Conservation (phyloP, 1,140 invertebrate species). For the Ctenoplectra terminalis region DNA sequence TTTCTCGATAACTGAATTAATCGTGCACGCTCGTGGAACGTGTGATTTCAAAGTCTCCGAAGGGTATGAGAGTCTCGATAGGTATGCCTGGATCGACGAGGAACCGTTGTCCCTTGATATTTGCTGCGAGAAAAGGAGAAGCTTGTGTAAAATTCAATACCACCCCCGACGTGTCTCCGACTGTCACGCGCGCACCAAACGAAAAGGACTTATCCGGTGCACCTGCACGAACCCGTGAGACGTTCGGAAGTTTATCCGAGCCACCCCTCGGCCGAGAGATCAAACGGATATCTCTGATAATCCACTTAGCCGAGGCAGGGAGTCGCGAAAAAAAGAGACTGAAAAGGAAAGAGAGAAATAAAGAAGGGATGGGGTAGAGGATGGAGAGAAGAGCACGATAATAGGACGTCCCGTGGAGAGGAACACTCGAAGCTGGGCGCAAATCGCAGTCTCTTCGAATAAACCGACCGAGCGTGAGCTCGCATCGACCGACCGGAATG, state of each 20-base stretch:
- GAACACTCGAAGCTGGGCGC: conserved; percentile 52
- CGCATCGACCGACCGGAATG: conserved; percentile 50
- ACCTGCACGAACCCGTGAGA: conserved; percentile 56
- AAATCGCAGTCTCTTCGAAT: conserved; percentile 54
- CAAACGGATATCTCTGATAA: conserved; percentile 73
- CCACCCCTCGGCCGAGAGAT: conserved; percentile 57
- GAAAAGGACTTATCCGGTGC: conserved; percentile 55
- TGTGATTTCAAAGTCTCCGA: not conserved
- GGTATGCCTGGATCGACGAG: not conserved
- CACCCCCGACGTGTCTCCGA: conserved; percentile 6
- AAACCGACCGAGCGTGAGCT: conserved; percentile 52
- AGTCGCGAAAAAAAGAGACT: conserved; percentile 43
- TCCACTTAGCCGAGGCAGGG: conserved; percentile 64
- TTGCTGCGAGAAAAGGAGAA: not conserved
- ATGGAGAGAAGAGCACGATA: conserved; percentile 47
- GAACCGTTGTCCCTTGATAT: not conserved
- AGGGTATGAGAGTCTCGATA: not conserved
- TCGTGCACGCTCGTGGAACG: not conserved
- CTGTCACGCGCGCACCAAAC: conserved; percentile 47
- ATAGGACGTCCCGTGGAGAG: conserved; percentile 61
- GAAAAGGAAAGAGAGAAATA: not conserved
- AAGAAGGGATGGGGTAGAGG: conserved; percentile 7
- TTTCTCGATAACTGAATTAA: conserved; percentile 1
- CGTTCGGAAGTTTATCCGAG: conserved; percentile 60
- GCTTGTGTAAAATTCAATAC: conserved; percentile 48